phyloP scores from a whole-genome alignment of 2,113 vertebrate genomes.

The Hyperopisus bebe region DNA sequence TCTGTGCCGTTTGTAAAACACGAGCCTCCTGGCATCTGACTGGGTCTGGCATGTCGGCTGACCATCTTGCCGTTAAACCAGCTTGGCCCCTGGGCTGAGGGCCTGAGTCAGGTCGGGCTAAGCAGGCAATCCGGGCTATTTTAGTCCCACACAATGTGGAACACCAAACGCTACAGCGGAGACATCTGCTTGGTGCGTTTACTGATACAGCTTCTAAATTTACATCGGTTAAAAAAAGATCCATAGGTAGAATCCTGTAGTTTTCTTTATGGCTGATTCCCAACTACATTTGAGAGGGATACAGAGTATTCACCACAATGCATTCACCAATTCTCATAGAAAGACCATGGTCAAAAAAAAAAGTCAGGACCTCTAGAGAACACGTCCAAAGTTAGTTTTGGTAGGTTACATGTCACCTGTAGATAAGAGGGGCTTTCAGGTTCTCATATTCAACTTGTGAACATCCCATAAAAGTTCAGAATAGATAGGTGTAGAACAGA shows the following conservation, averaged over 20 bases:
- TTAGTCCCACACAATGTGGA: neutral
- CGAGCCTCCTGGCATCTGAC: neutral
- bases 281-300: neutral
- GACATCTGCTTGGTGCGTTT: neutral
- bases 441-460: neutral
- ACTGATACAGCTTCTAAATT: neutral
- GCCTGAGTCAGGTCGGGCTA: neutral
- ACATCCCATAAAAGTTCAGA: neutral
- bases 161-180: neutral
- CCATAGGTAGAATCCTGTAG: neutral
- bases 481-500: neutral
- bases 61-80: neutral
- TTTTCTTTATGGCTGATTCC: neutral
- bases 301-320: no score
- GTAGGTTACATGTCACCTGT: neutral
- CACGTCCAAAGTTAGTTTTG: neutral
- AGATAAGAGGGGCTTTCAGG: neutral
- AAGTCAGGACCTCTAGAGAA: neutral
- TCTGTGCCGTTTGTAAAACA: neutral
- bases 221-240: neutral
- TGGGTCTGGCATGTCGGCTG: neutral
- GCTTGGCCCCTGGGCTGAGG: neutral
- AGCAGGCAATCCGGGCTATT: neutral
- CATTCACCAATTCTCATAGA: neutral
- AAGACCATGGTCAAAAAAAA: neutral